A percentile compares a stretch with the other conserved stretches of the same genome.
Evolutionary conservation across 2,888 invertebrate genomes (phyloP).

Genomic region (Rotaria magnacalcarata): DNA sequence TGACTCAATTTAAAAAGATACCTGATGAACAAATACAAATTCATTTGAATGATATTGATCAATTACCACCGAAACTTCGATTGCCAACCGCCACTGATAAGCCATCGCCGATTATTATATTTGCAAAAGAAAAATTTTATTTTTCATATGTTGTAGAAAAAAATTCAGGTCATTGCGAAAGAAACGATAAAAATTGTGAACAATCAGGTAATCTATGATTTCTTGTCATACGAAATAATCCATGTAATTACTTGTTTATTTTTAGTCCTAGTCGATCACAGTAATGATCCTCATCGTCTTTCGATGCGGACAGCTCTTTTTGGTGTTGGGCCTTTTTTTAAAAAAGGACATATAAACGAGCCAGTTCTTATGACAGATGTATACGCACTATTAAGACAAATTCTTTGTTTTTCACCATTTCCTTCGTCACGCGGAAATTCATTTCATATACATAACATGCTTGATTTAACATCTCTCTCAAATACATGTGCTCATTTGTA

Average conservation of each 20-base stretch:
- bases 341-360: neutral
- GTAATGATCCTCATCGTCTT: constrained; percentile 19
- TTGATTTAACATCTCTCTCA: constrained; percentile 13
- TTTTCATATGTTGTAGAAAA: neutral
- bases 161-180: neutral
- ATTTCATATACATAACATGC: neutral
- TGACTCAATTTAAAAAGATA: neutral
- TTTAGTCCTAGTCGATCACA: neutral
- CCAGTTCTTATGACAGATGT: neutral
- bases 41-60: neutral
- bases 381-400: constrained; percentile 21
- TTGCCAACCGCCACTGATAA: neutral
- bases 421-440: neutral
- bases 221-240: neutral
- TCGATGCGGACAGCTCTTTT: constrained; percentile 15
- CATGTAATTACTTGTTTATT: neutral
- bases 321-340: neutral
- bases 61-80: neutral
- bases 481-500: constrained; percentile 18
- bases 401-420: constrained; percentile 7
- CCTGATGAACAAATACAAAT: neutral
- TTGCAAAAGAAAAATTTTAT: constrained; percentile 1
- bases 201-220: neutral
- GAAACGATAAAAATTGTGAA: neutral
- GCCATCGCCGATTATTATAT: neutral